Percentiles rank a stretch among this genome's conserved stretches.
Evolutionary conservation across 2,797 vertebrate genomes (phyloP).

Genomic region (Anguilla anguilla): DNA sequence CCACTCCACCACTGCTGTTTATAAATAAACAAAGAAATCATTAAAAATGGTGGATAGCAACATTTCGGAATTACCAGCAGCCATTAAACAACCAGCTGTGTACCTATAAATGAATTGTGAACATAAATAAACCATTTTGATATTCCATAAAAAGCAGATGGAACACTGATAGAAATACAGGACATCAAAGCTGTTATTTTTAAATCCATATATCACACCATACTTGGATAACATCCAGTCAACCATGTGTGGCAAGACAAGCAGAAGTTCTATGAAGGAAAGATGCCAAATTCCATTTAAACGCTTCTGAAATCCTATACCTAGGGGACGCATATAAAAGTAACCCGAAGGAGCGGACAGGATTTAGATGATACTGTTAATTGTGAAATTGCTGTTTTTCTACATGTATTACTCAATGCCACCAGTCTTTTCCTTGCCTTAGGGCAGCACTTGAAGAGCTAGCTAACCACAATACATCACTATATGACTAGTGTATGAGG

Average conservation of each 20-base stretch:
- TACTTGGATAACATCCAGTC: slow-evolving; percentile 67
- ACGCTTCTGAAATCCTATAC: slow-evolving; percentile 66
- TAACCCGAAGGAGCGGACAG: slow-evolving; percentile 69
- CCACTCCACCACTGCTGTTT: slow-evolving; percentile 33
- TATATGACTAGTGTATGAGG: slow-evolving; percentile 12
- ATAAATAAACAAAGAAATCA: slow-evolving; percentile 15
- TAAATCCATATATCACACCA: slow-evolving; percentile 68
- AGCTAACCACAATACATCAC: slow-evolving; percentile 21
- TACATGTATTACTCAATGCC: slow-evolving; percentile 49
- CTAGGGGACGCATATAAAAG: slow-evolving; percentile 81
- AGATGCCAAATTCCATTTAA: slow-evolving; percentile 58
- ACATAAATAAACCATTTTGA: slow-evolving; percentile 13
- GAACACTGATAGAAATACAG: slow-evolving; percentile 50
- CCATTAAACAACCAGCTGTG: slow-evolving; percentile 16
- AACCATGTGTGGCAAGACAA: slow-evolving; percentile 54
- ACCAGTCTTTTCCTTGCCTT: slow-evolving; percentile 57
- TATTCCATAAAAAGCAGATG: slow-evolving; percentile 16
- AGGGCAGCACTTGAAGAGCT: slow-evolving; percentile 46
- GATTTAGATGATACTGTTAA: slow-evolving; percentile 65
- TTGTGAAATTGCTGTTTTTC: slow-evolving; percentile 71
- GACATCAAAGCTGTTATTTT: slow-evolving; percentile 74
- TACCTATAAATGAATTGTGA: not conserved
- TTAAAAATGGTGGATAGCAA: not conserved
- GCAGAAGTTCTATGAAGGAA: slow-evolving; percentile 43
- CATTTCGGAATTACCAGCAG: not conserved